These are phyloP conservation scores for Styela clava DNA, from an alignment of 23 tunicate species.

Conservation along the genomic window DNA sequence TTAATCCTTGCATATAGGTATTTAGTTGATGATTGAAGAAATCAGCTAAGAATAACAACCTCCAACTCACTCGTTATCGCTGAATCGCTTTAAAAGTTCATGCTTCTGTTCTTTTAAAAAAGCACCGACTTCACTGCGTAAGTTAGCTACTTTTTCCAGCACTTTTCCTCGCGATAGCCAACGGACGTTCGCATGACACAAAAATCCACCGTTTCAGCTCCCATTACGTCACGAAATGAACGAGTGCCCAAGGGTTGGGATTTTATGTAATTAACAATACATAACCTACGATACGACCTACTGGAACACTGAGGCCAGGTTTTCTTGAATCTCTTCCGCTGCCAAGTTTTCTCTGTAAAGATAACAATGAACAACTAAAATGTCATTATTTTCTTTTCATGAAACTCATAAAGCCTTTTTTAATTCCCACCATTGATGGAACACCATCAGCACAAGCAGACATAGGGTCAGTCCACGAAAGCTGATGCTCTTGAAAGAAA, in stretches of 20 bases:
- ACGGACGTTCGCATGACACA: conserved; percentile 31
- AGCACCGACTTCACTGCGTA: conserved; percentile 30
- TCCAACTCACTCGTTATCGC: no score
- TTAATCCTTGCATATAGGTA: conserved; percentile 29
- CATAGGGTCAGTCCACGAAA: no score
- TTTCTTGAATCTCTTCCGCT: no score
- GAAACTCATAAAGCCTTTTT: conserved; percentile 22
- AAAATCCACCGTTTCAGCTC: conserved; percentile 32
- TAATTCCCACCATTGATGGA: background rate
- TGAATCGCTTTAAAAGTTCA: no score
- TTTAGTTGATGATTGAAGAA: no score
- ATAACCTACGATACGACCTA: background rate
- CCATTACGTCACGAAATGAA: conserved; percentile 35
- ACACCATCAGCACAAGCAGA: conserved; percentile 1
- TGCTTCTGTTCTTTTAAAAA: conserved; percentile 32
- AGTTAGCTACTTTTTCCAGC: no score
- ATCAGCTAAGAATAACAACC: no score
- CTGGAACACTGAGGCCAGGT: conserved; percentile 7
- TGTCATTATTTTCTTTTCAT: no score
- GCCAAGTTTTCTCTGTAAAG: no score
- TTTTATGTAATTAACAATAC: conserved; percentile 30
- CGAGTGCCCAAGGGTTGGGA: conserved; percentile 43
- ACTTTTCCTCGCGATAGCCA: no score
- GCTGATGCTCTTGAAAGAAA: background rate
- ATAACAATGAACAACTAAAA: conserved; percentile 1